These are phyloP conservation scores for Plectus sambesii DNA, from an alignment of 1,140 invertebrate species.

Conservation along the genomic window DNA sequence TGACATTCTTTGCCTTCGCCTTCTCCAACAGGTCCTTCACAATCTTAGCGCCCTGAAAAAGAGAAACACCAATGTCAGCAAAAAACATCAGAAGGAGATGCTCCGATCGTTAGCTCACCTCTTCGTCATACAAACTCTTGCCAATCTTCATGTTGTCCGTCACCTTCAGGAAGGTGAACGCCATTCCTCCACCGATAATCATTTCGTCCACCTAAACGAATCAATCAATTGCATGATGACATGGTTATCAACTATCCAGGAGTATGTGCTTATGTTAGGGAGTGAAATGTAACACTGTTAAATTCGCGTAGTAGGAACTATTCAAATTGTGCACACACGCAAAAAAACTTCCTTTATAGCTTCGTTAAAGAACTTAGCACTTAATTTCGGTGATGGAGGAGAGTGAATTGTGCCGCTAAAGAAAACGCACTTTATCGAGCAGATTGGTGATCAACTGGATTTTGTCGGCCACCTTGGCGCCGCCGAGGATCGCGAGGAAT, in stretches of 20 bases:
- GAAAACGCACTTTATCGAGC: slow-evolving; percentile 62
- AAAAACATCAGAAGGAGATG: too few relatives aligned
- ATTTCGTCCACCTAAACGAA: slow-evolving; percentile 96
- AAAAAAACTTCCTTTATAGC: too few relatives aligned
- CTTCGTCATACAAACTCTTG: slow-evolving; percentile 42
- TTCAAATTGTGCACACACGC: too few relatives aligned
- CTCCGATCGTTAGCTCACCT: too few relatives aligned
- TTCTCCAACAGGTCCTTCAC: slow-evolving; percentile 78
- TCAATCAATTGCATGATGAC: slow-evolving; percentile 54
- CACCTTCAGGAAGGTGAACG: slow-evolving; percentile 94
- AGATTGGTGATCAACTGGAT: slow-evolving; percentile 97
- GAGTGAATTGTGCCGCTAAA: too few relatives aligned
- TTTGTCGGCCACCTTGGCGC: slow-evolving; percentile 97
- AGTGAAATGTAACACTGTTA: too few relatives aligned
- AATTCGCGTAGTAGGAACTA: too few relatives aligned
- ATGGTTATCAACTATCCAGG: too few relatives aligned
- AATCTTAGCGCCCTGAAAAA: slow-evolving; percentile 88
- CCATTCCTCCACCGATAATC: slow-evolving; percentile 99
- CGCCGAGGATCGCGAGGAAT: slow-evolving; percentile 92
- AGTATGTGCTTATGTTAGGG: too few relatives aligned
- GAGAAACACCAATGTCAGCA: slow-evolving; percentile 7
- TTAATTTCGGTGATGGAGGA: too few relatives aligned
- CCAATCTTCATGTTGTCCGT: slow-evolving; percentile 75
- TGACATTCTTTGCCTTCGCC: slow-evolving; percentile 79
- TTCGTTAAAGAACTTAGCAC: too few relatives aligned